Conservation (phyloP, 2,797 vertebrate species). For the Nyctibius grandis region DNA sequence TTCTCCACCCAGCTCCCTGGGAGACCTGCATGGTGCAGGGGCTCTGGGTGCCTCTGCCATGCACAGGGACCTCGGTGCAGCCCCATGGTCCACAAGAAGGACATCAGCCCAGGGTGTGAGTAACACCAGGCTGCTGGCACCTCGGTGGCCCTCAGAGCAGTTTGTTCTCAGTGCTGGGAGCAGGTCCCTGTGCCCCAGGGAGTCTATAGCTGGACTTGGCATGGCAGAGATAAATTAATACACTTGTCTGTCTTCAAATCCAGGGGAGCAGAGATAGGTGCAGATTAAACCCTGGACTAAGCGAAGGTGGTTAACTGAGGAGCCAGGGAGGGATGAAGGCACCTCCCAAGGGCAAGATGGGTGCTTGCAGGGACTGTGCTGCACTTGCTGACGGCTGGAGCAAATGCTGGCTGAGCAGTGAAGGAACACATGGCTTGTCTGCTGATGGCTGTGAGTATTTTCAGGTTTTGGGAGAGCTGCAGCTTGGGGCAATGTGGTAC, state of each 20-base stretch:
- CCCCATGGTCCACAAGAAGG: not conserved
- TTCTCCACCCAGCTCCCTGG: not conserved
- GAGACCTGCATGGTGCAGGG: not conserved
- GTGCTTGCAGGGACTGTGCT: not conserved
- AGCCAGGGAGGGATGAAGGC: not conserved
- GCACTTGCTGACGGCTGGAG: accelerated
- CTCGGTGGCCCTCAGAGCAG: accelerated
- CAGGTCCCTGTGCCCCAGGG: not conserved
- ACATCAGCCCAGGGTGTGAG: not conserved
- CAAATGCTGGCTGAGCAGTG: not conserved
- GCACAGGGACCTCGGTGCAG: not conserved
- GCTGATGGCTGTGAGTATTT: not conserved
- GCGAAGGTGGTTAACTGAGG: not conserved
- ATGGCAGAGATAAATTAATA: not conserved
- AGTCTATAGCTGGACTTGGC: not conserved
- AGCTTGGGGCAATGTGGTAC: not conserved
- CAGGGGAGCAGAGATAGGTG: not conserved
- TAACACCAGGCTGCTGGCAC: not conserved
- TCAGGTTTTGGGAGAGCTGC: not conserved
- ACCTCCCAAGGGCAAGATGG: not conserved
- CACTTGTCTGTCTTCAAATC: not conserved
- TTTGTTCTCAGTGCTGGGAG: not conserved
- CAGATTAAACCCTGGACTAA: not conserved
- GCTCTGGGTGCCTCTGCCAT: not conserved
- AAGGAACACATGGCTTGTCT: not conserved